These are phyloP conservation scores for Drosophila nr. medialis DNA, from an alignment of 2,888 invertebrate genomes.

Conservation along the genomic window DNA sequence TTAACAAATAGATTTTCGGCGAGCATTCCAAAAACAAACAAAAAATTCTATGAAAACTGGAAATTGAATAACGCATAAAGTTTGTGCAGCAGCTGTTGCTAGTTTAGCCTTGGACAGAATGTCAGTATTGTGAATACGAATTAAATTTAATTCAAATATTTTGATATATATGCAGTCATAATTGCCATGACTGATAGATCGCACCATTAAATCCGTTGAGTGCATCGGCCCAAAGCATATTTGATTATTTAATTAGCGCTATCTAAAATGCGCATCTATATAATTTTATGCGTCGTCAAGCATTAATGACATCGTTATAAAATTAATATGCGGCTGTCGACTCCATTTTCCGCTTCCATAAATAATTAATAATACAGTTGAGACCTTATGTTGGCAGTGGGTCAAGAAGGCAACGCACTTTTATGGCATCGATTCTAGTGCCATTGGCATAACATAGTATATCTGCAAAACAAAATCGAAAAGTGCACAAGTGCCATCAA, in stretches of 20 bases:
- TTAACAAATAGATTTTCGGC: slow-evolving; percentile 31
- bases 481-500: not conserved
- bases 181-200: slow-evolving; percentile 70
- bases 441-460: not conserved
- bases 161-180: slow-evolving; percentile 51
- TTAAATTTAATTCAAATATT: slow-evolving; percentile 27
- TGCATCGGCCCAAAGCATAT: slow-evolving; percentile 69
- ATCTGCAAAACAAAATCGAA: not conserved
- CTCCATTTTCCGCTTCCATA: slow-evolving; percentile 31
- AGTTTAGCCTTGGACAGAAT: slow-evolving; percentile 8
- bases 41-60: slow-evolving; percentile 4
- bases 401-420: slow-evolving; percentile 22
- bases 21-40: slow-evolving; percentile 34
- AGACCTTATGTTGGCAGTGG: slow-evolving; percentile 1
- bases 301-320: slow-evolving; percentile 71
- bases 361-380: slow-evolving; percentile 36
- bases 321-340: slow-evolving; percentile 65
- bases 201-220: slow-evolving; percentile 65
- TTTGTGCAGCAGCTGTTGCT: slow-evolving; percentile 38
- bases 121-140: not conserved
- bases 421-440: not conserved
- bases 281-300: slow-evolving; percentile 79
- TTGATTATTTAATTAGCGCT: slow-evolving; percentile 82
- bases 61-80: slow-evolving; percentile 20
- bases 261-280: slow-evolving; percentile 76